Percentiles rank a stretch among this genome's conserved stretches.
Conservation (phyloP, 1,140 invertebrate species). For the Cardiocondyla obscurior region DNA sequence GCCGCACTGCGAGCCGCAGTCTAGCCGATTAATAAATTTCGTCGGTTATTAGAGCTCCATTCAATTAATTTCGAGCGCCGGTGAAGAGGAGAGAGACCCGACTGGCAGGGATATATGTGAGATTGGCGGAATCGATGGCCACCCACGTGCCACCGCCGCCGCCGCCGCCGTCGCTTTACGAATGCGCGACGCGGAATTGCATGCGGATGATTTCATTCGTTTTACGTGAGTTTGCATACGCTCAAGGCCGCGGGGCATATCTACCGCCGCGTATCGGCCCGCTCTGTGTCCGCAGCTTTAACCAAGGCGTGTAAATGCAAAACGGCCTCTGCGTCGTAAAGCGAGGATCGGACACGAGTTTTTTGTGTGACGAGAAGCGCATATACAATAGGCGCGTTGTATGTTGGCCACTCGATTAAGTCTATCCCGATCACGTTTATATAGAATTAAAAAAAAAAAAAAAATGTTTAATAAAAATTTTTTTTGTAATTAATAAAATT, state of each 20-base stretch:
- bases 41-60: conserved; percentile 50
- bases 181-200: conserved; percentile 55
- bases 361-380: not conserved
- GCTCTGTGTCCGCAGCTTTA: not conserved
- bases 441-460: not conserved
- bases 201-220: conserved; percentile 70
- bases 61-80: conserved; percentile 31
- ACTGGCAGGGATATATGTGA: not conserved
- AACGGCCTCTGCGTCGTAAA: not conserved
- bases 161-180: not conserved
- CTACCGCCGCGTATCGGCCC: conserved; percentile 11
- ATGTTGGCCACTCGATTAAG: conserved; percentile 3
- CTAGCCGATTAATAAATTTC: conserved; percentile 49
- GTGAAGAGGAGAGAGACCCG: conserved; percentile 21
- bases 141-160: not conserved
- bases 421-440: conserved; percentile 12
- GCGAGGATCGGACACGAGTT: not conserved
- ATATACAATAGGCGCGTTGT: not conserved
- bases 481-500: no score
- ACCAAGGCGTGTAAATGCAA: conserved; percentile 46
- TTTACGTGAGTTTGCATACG: conserved; percentile 70
- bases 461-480: no score
- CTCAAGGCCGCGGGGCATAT: conserved; percentile 61
- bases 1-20: not conserved
- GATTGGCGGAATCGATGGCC: conserved; percentile 40